A percentile compares a stretch with the other conserved stretches of the same genome.
phyloP scores from a whole-genome alignment of 2,888 invertebrate genomes.

The Bugulina stolonifera region DNA sequence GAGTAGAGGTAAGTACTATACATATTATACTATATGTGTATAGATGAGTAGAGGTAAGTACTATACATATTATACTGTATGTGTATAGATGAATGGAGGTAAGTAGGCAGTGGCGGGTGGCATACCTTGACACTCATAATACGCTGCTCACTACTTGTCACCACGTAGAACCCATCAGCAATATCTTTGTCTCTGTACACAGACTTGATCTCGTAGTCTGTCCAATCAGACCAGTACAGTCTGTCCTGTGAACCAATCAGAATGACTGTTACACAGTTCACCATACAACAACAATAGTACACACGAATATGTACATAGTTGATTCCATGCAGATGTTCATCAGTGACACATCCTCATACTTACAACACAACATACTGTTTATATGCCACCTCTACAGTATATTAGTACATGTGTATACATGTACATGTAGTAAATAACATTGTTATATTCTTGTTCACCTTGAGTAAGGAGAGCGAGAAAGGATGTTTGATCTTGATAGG shows the following conservation, averaged over 20 bases:
- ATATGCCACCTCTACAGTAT: too few relatives aligned
- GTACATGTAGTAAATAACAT: too few relatives aligned
- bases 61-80: not conserved
- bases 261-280: not conserved
- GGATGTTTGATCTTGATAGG: constrained; percentile 66
- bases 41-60: not conserved
- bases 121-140: constrained; percentile 6
- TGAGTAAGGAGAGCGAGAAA: constrained; percentile 77
- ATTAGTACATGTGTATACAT: too few relatives aligned
- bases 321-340: too few relatives aligned
- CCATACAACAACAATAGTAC: too few relatives aligned
- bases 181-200: constrained; percentile 38
- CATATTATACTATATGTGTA: not conserved
- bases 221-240: constrained; percentile 88
- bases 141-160: not conserved
- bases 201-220: constrained; percentile 20
- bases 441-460: too few relatives aligned
- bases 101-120: not conserved
- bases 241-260: constrained; percentile 55
- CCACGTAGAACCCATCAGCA: constrained; percentile 42
- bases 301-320: too few relatives aligned
- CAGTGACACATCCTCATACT: too few relatives aligned
- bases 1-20: not conserved
- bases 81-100: not conserved
- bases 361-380: too few relatives aligned